A percentile compares a stretch with the other conserved stretches of the same genome.
Conservation (phyloP, 2,888 invertebrate genomes). For the Glomeris marginata region DNA sequence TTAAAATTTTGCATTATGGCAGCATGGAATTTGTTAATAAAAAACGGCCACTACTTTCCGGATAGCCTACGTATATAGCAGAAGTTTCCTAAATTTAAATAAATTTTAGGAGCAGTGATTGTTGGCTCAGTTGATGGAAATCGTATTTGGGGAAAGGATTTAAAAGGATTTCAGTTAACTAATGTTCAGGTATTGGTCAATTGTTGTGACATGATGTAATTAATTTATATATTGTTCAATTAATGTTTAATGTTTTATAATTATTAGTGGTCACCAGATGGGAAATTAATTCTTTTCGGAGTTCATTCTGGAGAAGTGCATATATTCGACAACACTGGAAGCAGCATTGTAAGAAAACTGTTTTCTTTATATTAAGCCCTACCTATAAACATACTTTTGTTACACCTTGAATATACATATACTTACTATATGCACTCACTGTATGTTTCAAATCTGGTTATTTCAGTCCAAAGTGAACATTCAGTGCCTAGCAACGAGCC, state of each 20-base stretch:
- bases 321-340: conserved; percentile 83
- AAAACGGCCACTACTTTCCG: no score
- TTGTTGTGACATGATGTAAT: no score
- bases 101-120: conserved; percentile 61
- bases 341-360: conserved; percentile 35
- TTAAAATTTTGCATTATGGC: no score
- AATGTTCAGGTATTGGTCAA: conserved; percentile 48
- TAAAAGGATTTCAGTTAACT: conserved; percentile 65
- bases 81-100: conserved; percentile 17
- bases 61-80: no score
- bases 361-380: no score
- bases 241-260: conserved; percentile 4
- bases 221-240: no score
- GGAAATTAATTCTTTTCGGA: conserved; percentile 75
- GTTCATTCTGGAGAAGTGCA: conserved; percentile 82
- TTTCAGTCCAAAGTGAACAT: conserved; percentile 57
- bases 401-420: no score
- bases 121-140: conserved; percentile 96
- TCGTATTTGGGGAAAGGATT: conserved; percentile 94
- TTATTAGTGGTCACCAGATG: conserved; percentile 80
- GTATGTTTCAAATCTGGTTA: conserved; percentile 8
- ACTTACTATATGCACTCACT: no score
- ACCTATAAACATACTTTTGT: no score
- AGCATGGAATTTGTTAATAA: no score
- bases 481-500: conserved; percentile 37